Base-by-base conservation (phyloP, 1,140 invertebrate species). In the Drosophila biarmipes region DNA sequence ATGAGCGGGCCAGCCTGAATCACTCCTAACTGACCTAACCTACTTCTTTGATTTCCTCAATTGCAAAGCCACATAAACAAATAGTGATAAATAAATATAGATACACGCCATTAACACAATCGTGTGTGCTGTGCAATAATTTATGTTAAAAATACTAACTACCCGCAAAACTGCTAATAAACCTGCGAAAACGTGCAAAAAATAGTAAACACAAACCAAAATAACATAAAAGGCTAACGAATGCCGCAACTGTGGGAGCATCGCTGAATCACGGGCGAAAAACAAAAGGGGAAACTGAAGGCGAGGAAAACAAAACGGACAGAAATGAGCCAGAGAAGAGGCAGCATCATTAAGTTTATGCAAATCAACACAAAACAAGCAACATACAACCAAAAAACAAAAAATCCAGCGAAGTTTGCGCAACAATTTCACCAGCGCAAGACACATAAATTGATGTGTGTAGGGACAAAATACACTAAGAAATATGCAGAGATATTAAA, bases 341-440 rank as follows among this genome's bases (percentile, higher is more conserved):
- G 66, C 63, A 68, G 64, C 64, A 67, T 74, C 59, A 73, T 73
- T 82, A 69, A 57, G 38, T 82, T 79, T 80, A 80, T 82, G 84
- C 75, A 77, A 78, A 77, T 61, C 46, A 66, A 66, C 52, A 43
- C 27, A 35, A 57, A 40, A 67, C 56, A 55, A 61, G 45, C 17
- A 71, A 72, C 59, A 86, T 61, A 71, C 7, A 67, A 14, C 24
- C 19, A 29, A 42, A 21, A 21, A 8, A 64, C 19, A 21, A 31
- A 54, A 69, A 40, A 51, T 59, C 43, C 49, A 61, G 46, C 53
- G 51, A 67, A 64, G 51, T 71, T 89, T 87, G 72, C 76, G 67
- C 84, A 87, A 87, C 75, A 80, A 89, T 87, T 84, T 89, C 79
- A 80, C 76, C 76, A 76, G 69, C 76, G 67, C 77, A 80, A n/a